Evolutionary conservation across 1,140 invertebrate genomes (phyloP), one percentile per base, ranked within the genome.

Genomic region (Zaprionus taronus): DNA sequence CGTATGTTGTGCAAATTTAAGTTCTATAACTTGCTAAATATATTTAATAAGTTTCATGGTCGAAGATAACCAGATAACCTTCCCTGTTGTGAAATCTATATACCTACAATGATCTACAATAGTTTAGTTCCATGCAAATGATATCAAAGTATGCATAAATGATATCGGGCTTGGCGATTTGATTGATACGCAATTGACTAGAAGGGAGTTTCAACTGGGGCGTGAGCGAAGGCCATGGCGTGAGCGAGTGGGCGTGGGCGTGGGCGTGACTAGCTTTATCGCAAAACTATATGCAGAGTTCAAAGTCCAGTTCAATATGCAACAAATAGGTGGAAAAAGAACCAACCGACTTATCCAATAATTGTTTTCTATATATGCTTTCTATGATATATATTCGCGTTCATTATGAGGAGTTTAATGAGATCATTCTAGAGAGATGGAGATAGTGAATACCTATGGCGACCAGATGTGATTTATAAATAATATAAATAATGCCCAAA

Each of bases 121-220:
- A 44, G 41, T 47, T 9, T 17, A 44, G n/a, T 7, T 47, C n/a
- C n/a, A n/a, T 47, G n/a, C n/a, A 44, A 38, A 14, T 44, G 2
- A 20, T 17, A 17, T 44, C n/a, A 44, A 17, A 17, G 7, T 14
- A 14, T 38, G 14, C 14, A 14, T 17, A 17, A 17, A 44, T 44
- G 5, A 17, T 44, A 17, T 47, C 41, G 7, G 14, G 14, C 14
- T 38, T 15, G 41, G n/a, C 41, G 3, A 47, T 47, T n/a, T 17
- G n/a, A 47, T 47, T n/a, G 41, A 47, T 47, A 47, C 41, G 41
- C 6, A 47, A 17, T 47, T 47, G 41, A 47, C n/a, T 47, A 20
- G n/a, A 9, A 17, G 41, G n/a, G 41, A 47, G 41, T 47, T 47
- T 47, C 41, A 7, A 11, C 3, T 4, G 41, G n/a, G 41, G 41